phyloP scores from a whole-genome alignment of 2,113 vertebrate genomes.

The Mastomys natalensis region DNA sequence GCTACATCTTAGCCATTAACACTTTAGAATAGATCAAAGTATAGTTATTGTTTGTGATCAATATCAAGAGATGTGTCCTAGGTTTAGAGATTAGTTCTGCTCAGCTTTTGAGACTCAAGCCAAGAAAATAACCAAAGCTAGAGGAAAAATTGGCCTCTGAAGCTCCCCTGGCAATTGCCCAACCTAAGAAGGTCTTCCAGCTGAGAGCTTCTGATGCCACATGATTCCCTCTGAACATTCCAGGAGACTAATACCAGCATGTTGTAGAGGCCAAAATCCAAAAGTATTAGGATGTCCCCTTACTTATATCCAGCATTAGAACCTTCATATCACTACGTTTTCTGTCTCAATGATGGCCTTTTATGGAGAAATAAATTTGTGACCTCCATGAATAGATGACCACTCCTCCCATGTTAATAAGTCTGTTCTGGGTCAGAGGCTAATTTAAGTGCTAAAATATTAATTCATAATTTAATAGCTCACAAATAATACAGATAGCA shows the following conservation, averaged over 20 bases:
- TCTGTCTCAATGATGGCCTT: background rate
- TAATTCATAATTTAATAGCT: background rate
- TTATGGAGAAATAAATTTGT: background rate
- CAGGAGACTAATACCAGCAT: background rate
- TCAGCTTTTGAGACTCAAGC: background rate
- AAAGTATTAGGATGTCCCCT: background rate
- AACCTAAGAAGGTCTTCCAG: background rate
- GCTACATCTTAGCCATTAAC: background rate
- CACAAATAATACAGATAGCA: background rate
- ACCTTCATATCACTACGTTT: background rate
- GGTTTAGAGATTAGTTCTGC: background rate
- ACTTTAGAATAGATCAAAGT: conserved; percentile 14
- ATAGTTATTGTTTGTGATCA: background rate
- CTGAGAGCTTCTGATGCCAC: background rate
- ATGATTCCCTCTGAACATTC: background rate
- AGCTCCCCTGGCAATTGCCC: background rate
- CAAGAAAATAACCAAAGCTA: background rate
- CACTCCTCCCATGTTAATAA: background rate
- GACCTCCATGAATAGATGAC: background rate
- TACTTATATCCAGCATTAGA: background rate
- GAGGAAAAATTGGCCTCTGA: background rate
- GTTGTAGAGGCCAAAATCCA: background rate
- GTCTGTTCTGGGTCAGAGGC: background rate
- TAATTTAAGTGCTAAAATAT: background rate
- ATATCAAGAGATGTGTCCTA: background rate